Conservation (phyloP, 2,888 invertebrate species). For the Aplocera efformata region DNA sequence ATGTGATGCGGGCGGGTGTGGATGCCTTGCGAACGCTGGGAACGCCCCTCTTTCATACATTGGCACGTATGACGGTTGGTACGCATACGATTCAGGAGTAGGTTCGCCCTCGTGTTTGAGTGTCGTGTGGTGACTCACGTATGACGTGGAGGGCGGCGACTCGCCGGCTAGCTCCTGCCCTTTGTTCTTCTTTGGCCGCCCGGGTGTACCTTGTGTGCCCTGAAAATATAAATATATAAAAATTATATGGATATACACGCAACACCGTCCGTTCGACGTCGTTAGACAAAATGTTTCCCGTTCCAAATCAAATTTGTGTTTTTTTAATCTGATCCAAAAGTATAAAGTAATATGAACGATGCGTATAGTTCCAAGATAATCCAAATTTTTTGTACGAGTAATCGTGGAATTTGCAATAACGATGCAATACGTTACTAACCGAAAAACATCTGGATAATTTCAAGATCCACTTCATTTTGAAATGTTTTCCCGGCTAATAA, state of each 20-base stretch:
- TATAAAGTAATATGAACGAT: no score
- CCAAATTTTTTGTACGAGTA: no score
- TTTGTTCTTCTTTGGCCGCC: constrained; percentile 71
- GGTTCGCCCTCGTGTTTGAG: constrained; percentile 61
- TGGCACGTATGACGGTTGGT: constrained; percentile 49
- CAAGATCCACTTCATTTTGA: no score
- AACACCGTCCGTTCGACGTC: no score
- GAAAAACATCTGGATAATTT: no score
- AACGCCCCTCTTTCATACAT: constrained; percentile 43
- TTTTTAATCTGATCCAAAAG: no score
- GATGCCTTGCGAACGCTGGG: constrained; percentile 39
- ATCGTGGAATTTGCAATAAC: no score
- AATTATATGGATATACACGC: neutral
- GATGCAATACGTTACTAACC: no score
- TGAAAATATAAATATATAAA: constrained; percentile 27
- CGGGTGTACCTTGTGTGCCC: constrained; percentile 61
- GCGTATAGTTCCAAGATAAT: no score
- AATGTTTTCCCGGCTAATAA: no score
- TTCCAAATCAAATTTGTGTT: no score
- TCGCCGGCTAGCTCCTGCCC: constrained; percentile 51
- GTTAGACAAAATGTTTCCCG: no score
- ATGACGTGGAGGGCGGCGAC: constrained; percentile 66
- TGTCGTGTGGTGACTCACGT: constrained; percentile 45
- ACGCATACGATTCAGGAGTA: constrained; percentile 48
- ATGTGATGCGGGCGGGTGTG: constrained; percentile 34